Conservation (phyloP, 2,113 vertebrate genomes). For the Hystrix brachyura region DNA sequence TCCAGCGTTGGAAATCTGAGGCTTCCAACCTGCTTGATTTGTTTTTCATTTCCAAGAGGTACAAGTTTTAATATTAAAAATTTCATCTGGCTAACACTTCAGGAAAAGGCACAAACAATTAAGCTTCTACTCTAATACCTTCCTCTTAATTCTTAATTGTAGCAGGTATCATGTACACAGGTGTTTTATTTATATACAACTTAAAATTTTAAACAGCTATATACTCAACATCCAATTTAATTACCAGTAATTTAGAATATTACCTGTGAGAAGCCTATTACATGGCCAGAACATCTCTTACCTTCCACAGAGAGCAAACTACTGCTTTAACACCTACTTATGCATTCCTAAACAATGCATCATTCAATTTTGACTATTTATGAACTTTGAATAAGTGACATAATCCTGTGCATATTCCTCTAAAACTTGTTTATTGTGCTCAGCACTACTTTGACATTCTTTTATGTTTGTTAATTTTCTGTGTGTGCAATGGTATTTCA, state of each 20-base stretch:
- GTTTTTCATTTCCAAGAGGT: constrained; percentile 59
- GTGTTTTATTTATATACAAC: not conserved
- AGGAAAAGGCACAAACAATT: constrained; percentile 23
- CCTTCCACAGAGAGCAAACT: too few relatives aligned
- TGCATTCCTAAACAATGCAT: not conserved
- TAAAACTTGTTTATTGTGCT: constrained; percentile 38
- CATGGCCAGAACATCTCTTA: too few relatives aligned
- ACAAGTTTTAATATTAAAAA: constrained; percentile 58
- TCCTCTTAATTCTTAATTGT: constrained; percentile 43
- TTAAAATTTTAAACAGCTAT: not conserved
- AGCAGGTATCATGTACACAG: not conserved
- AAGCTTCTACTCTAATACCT: not conserved
- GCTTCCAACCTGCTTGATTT: not conserved
- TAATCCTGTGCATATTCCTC: not conserved
- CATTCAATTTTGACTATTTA: not conserved
- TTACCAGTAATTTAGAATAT: not conserved
- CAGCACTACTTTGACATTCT: not conserved
- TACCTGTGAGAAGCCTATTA: not conserved
- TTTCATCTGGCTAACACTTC: constrained; percentile 55
- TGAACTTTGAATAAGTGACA: not conserved
- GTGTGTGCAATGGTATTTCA: not conserved
- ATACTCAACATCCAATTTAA: not conserved
- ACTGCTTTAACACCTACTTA: not conserved
- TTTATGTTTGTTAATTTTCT: not conserved
- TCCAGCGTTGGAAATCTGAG: constrained; percentile 23